These are phyloP conservation scores for Festucalex cinctus DNA, from an alignment of 2,113 vertebrate genomes.

Conservation along the genomic window DNA sequence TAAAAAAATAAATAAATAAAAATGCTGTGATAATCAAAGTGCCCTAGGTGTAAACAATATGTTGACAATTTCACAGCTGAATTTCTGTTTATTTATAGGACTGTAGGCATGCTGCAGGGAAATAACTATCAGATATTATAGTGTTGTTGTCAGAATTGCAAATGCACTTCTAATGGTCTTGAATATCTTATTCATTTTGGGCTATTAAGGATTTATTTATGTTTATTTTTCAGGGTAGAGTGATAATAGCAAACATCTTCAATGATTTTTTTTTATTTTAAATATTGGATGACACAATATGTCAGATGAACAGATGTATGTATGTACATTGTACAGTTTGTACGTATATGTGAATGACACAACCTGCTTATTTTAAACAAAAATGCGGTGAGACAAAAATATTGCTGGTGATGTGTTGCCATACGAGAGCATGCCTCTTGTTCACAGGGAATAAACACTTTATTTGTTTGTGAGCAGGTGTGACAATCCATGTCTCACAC, in stretches of 20 bases:
- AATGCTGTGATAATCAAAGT: slow-evolving; percentile 3
- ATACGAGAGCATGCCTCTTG: slow-evolving; percentile 29
- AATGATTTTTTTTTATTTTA: too few relatives aligned
- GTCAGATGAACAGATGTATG: too few relatives aligned
- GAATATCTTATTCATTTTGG: too few relatives aligned
- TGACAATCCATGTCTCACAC: slow-evolving; percentile 17
- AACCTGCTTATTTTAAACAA: not conserved
- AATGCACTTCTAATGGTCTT: too few relatives aligned
- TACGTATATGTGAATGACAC: not conserved
- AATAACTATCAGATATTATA: too few relatives aligned
- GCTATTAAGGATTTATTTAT: too few relatives aligned
- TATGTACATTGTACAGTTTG: not conserved
- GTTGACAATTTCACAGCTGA: not conserved
- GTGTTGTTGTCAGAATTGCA: too few relatives aligned
- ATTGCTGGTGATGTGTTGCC: not conserved
- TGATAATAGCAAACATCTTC: too few relatives aligned
- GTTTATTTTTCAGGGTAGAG: too few relatives aligned
- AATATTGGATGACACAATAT: too few relatives aligned
- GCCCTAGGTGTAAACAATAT: slow-evolving; percentile 12
- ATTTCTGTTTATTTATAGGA: not conserved
- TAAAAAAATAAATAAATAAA: too few relatives aligned
- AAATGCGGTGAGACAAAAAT: not conserved
- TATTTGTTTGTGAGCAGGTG: slow-evolving; percentile 44
- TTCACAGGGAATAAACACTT: not conserved
- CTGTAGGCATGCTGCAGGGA: not conserved